Base-by-base conservation (phyloP, 2,797 vertebrate genomes). In the Nyctalus aviator region DNA sequence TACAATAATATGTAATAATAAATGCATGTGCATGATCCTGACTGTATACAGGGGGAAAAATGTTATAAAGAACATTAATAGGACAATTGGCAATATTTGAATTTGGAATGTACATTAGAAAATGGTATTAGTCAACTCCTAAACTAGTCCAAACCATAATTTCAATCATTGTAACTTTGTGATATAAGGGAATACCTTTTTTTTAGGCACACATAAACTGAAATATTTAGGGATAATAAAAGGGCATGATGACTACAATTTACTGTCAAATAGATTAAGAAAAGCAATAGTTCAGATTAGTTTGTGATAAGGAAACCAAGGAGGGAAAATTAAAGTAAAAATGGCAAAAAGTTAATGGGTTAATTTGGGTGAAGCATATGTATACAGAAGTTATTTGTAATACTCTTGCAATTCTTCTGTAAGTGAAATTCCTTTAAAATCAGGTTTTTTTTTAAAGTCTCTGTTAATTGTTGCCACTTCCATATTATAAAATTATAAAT, bases 371-470 rank as follows among this genome's bases (percentile, higher is more conserved):
- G 13, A 73, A 93, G 53, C 8, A 11, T 77, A 91, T 11, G 1
- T 46, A 37, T 46, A 32, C 2, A 93, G 15, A 75, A 84, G n/a
- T 46, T 78, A 76, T 87, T 89, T 73, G 13, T n/a, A 75, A 64
- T 87, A 48, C 20, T 73, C 18, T 78, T 48, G 9, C 1, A n/a
- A 77, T 75, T 57, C 57, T 72, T 83, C 17, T 69, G 14, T 84
- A 88, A 41, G 13, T 85, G 35, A 88, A 94, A 92, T 92, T 92
- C 46, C 10, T 64, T 81, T 55, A 66, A 90, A 55, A 62, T 37
- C 17, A 9, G 0, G n/a, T n/a, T n/a, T 4, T 8, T 50, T 93
- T 88, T 84, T 11, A 64, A 81, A 30, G 8, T 93, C 35, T 85
- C 48, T 88, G 15, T 69, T 68, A 75, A 90, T 41, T 55, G 4